phyloP scores from a whole-genome alignment of 1,140 invertebrate genomes.

The Anagrus nilaparvatae region DNA sequence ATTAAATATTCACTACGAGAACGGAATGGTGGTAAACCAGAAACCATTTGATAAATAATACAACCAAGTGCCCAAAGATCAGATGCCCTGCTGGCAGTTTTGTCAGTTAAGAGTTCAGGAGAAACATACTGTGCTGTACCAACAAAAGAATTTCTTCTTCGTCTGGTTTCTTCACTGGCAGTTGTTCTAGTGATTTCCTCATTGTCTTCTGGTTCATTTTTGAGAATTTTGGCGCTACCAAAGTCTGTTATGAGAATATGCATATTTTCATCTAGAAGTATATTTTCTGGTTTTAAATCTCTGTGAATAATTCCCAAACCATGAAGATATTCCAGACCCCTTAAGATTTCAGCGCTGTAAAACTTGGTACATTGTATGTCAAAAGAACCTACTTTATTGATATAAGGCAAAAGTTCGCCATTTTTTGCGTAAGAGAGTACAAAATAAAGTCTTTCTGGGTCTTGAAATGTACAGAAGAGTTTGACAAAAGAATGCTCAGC shows the following conservation, averaged over 20 bases:
- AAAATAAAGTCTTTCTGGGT: slow-evolving; percentile 87
- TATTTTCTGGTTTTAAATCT: slow-evolving; percentile 85
- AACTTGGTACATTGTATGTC: slow-evolving; percentile 81
- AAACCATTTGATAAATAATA: slow-evolving; percentile 95
- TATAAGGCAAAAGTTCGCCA: slow-evolving; percentile 84
- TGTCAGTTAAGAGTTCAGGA: slow-evolving; percentile 84
- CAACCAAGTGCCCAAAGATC: slow-evolving; percentile 98
- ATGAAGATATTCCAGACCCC: slow-evolving; percentile 89
- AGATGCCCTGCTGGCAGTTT: slow-evolving; percentile 66
- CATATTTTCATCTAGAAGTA: slow-evolving; percentile 85
- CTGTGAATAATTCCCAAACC: slow-evolving; percentile 85
- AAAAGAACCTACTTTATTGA: slow-evolving; percentile 86
- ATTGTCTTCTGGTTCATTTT: slow-evolving; percentile 31
- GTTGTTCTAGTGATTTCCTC: slow-evolving; percentile 1
- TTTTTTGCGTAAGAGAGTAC: slow-evolving; percentile 91
- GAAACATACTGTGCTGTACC: slow-evolving; percentile 99
- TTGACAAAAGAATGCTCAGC: slow-evolving; percentile 77
- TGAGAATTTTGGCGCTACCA: slow-evolving; percentile 85
- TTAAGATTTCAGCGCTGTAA: slow-evolving; percentile 87
- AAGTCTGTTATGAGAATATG: slow-evolving; percentile 97
- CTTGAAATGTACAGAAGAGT: slow-evolving; percentile 95
- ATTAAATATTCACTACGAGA: slow-evolving; percentile 92
- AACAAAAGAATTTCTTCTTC: slow-evolving; percentile 80
- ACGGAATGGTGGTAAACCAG: slow-evolving; percentile 84
- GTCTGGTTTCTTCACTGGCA: slow-evolving; percentile 7